A percentile compares a stretch with the other conserved stretches of the same genome.
Evolutionary conservation across 1,140 invertebrate species (phyloP).

Genomic region (Oryctes rhinoceros): DNA sequence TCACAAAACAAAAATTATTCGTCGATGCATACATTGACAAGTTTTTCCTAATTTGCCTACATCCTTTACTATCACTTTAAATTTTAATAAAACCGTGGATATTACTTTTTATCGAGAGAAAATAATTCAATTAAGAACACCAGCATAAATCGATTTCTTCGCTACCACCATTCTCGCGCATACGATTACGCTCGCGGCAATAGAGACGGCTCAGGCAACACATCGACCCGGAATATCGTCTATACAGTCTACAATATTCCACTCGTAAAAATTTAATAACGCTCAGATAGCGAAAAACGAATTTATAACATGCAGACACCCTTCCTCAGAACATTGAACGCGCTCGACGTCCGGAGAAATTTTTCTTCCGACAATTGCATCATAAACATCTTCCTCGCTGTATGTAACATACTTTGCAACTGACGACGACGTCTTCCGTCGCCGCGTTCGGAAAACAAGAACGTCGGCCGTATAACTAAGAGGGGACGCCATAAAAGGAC

Average conservation of each 20-base stretch:
- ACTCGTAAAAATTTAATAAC: neutral
- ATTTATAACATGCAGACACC: conserved; percentile 4
- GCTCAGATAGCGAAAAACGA: neutral
- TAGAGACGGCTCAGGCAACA: too few species aligned
- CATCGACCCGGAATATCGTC: too few species aligned
- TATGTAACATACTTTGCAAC: neutral
- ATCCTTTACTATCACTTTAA: too few species aligned
- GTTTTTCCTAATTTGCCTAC: too few species aligned
- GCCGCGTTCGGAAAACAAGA: neutral
- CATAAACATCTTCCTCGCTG: neutral
- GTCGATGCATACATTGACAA: too few species aligned
- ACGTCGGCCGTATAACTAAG: neutral
- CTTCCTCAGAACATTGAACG: neutral
- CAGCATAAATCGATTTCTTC: too few species aligned
- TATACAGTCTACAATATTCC: neutral
- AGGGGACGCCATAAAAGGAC: neutral
- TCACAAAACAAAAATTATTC: too few species aligned
- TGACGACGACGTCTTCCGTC: neutral
- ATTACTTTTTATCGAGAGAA: too few species aligned
- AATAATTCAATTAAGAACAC: too few species aligned
- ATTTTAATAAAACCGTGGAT: too few species aligned
- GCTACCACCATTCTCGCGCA: too few species aligned
- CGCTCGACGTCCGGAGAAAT: neutral
- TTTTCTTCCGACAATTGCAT: neutral
- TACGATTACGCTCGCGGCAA: too few species aligned